Evolutionary conservation across 92 coral and sea anemone genomes (phyloP).

Genomic region (Porites cylindrica): DNA sequence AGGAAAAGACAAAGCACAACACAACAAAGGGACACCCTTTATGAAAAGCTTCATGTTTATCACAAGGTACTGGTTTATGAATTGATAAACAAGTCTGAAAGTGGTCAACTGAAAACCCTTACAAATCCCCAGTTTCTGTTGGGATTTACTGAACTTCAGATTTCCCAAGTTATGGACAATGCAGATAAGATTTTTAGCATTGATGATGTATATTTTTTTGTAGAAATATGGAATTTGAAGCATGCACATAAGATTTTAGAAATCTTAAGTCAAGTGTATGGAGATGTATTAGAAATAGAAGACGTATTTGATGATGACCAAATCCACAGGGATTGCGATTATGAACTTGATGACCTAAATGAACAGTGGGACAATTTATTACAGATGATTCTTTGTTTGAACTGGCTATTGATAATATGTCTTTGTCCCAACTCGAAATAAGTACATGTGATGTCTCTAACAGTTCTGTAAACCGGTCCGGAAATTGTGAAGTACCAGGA

Average conservation of each 20-base stretch:
- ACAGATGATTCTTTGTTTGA: no score
- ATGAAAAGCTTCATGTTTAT: background rate
- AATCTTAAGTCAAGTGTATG: slow-evolving; percentile 33
- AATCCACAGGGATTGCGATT: background rate
- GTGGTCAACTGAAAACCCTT: slow-evolving; percentile 40
- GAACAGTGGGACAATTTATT: slow-evolving; percentile 55
- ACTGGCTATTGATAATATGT: no score
- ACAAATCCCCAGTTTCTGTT: slow-evolving; percentile 45
- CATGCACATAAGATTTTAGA: slow-evolving; percentile 56
- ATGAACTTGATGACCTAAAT: slow-evolving; percentile 22
- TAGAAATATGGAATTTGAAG: slow-evolving; percentile 62
- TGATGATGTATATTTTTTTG: slow-evolving; percentile 37
- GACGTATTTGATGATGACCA: slow-evolving; percentile 3
- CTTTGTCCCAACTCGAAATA: no score
- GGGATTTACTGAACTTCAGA: slow-evolving; percentile 58
- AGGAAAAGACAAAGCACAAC: slow-evolving; percentile 22
- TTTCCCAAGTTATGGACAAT: slow-evolving; percentile 45
- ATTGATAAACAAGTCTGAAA: slow-evolving; percentile 33
- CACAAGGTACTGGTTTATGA: slow-evolving; percentile 52
- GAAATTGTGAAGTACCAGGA: no score
- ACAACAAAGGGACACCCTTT: slow-evolving; percentile 36
- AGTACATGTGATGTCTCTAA: no score
- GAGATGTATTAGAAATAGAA: slow-evolving; percentile 31
- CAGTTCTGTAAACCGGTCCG: no score
- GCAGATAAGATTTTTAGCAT: slow-evolving; percentile 27